phyloP scores from a whole-genome alignment of 2,113 vertebrate genomes.

The Psittacara wagleri region DNA sequence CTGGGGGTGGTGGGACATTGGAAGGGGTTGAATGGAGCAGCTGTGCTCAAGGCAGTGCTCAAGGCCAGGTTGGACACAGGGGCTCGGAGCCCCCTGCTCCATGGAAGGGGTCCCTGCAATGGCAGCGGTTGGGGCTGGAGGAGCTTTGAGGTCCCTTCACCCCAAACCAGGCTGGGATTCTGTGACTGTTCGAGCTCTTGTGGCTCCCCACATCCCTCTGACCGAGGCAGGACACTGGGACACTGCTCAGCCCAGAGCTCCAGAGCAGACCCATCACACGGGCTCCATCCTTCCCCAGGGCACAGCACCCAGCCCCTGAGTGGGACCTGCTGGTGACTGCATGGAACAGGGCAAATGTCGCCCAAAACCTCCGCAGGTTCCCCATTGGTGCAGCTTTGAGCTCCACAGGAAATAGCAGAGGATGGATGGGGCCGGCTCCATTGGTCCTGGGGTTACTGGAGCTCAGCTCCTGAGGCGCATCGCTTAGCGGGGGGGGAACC shows the following conservation, averaged over 20 bases:
- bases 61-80: not conserved
- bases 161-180: not conserved
- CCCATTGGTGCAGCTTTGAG: not conserved
- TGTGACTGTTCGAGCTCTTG: no score
- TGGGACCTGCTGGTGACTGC: no score
- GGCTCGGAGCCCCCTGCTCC: not conserved
- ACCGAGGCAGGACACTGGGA: rapidly evolving
- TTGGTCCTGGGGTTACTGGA: rapidly evolving
- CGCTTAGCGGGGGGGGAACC: not conserved
- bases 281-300: not conserved
- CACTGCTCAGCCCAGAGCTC: not conserved
- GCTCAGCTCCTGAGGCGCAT: not conserved
- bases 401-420: no score
- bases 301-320: not conserved
- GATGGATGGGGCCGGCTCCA: not conserved
- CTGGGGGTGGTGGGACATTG: no score
- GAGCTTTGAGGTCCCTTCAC: not conserved
- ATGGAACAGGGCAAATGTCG: not conserved
- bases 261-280: rapidly evolving
- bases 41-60: no score
- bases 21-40: no score
- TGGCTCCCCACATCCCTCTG: not conserved
- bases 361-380: not conserved
- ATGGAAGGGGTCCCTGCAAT: no score
- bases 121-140: no score